Evolutionary conservation across 2,888 invertebrate genomes (phyloP).

Genomic region (Oxyteleia sp.): DNA sequence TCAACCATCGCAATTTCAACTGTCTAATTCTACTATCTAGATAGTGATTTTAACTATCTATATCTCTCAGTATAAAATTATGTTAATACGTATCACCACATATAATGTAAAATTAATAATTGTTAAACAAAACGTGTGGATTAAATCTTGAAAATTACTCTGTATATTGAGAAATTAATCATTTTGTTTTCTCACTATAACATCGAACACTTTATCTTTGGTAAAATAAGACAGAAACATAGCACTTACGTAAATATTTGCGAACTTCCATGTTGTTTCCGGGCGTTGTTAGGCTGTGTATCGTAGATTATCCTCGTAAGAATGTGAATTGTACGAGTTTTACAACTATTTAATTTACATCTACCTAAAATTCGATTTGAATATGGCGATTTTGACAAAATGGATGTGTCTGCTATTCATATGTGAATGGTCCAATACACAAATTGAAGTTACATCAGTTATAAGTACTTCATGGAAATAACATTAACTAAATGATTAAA

Average conservation of each 20-base stretch:
- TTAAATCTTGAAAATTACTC: too few species aligned
- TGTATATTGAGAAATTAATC: too few species aligned
- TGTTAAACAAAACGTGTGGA: too few species aligned
- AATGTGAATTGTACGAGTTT: constrained; percentile 17
- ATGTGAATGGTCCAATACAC: constrained; percentile 42
- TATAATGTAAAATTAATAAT: too few species aligned
- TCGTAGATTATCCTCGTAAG: constrained; percentile 11
- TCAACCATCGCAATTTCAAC: too few species aligned
- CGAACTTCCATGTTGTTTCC: constrained; percentile 9
- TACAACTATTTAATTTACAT: constrained; percentile 39
- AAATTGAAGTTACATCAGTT: constrained; percentile 13
- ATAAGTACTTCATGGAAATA: constrained; percentile 19
- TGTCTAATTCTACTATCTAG: too few species aligned
- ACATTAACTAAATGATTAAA: constrained; percentile 32
- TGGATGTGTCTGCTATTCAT: constrained; percentile 32
- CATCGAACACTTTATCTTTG: neutral
- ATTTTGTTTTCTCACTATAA: too few species aligned
- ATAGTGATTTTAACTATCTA: too few species aligned
- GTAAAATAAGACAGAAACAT: neutral
- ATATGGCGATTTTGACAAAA: constrained; percentile 57
- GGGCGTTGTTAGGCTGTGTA: too few species aligned
- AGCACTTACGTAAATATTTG: constrained; percentile 33
- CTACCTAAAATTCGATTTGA: constrained; percentile 36
- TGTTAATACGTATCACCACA: too few species aligned
- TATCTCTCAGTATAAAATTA: too few species aligned